A percentile compares a stretch with the other conserved stretches of the same genome.
Conservation (phyloP, 2,888 invertebrate genomes). For the Melolontha melolontha region DNA sequence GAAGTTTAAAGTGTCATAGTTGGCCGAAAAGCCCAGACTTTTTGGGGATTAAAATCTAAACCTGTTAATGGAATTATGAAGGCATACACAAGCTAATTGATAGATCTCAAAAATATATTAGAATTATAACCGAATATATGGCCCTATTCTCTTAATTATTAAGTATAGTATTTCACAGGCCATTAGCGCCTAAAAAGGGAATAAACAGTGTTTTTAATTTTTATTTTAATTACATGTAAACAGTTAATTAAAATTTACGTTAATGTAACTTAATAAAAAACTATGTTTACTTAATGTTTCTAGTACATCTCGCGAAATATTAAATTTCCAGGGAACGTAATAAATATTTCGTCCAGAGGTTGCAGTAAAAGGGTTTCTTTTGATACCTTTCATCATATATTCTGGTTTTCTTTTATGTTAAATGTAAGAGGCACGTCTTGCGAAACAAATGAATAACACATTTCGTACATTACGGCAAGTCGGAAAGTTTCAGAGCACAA, state of each 20-base stretch:
- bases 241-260: constrained; percentile 24
- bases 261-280: constrained; percentile 20
- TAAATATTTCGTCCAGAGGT: constrained; percentile 17
- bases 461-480: constrained; percentile 49
- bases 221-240: too few species aligned
- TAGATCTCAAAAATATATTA: too few species aligned
- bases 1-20: too few species aligned
- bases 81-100: too few species aligned
- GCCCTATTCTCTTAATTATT: too few species aligned
- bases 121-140: too few species aligned
- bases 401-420: constrained; percentile 37
- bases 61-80: too few species aligned
- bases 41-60: too few species aligned
- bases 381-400: constrained; percentile 33
- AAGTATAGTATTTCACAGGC: too few species aligned
- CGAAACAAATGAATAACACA: constrained; percentile 50
- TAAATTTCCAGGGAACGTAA: constrained; percentile 21
- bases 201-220: too few species aligned
- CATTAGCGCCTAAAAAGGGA: too few species aligned
- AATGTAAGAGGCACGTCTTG: constrained; percentile 34
- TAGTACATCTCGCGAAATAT: not conserved
- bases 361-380: constrained; percentile 28
- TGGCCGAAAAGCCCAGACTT: too few species aligned
- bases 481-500: constrained; percentile 50
- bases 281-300: constrained; percentile 8